Evolutionary conservation across 92 coral and sea anemone species (phyloP).

Genomic region (Pocillopora meandrina): DNA sequence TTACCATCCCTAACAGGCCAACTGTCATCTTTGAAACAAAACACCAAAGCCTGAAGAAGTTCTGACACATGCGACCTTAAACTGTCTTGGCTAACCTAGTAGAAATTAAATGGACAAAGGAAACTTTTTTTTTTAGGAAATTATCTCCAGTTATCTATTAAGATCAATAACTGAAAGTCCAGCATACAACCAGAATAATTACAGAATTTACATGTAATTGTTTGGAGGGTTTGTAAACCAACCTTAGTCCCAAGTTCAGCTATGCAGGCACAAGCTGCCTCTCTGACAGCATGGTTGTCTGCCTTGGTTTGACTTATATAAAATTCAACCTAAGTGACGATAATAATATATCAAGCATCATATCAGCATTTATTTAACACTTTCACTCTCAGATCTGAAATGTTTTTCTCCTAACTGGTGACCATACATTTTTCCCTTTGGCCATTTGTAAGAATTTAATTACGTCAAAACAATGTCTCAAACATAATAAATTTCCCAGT

Average conservation of each 20-base stretch:
- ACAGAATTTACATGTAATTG: not conserved
- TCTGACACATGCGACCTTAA: slow-evolving; percentile 71
- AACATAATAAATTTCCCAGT: too few species aligned
- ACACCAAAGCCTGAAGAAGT: slow-evolving; percentile 83
- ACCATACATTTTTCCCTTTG: too few species aligned
- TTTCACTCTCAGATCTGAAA: not conserved
- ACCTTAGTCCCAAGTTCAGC: slow-evolving; percentile 98
- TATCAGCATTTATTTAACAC: not conserved
- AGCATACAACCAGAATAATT: too few species aligned
- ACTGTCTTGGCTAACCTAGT: slow-evolving; percentile 81
- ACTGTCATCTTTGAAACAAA: slow-evolving; percentile 95
- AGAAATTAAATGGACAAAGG: not conserved
- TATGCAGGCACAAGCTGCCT: slow-evolving; percentile 96
- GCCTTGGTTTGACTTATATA: slow-evolving; percentile 96
- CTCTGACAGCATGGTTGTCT: slow-evolving; percentile 98
- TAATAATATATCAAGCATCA: not conserved
- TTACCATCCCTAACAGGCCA: slow-evolving; percentile 99
- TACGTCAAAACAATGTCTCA: too few species aligned
- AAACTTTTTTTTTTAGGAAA: not conserved
- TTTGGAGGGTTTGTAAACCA: not conserved
- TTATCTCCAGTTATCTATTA: too few species aligned
- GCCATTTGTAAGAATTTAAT: too few species aligned
- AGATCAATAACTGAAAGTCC: not conserved
- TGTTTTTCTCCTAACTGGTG: too few species aligned
- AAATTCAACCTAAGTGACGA: slow-evolving; percentile 77